These are phyloP conservation scores for Plutella xylostella DNA, from an alignment of 2,888 invertebrate species.

Conservation along the genomic window DNA sequence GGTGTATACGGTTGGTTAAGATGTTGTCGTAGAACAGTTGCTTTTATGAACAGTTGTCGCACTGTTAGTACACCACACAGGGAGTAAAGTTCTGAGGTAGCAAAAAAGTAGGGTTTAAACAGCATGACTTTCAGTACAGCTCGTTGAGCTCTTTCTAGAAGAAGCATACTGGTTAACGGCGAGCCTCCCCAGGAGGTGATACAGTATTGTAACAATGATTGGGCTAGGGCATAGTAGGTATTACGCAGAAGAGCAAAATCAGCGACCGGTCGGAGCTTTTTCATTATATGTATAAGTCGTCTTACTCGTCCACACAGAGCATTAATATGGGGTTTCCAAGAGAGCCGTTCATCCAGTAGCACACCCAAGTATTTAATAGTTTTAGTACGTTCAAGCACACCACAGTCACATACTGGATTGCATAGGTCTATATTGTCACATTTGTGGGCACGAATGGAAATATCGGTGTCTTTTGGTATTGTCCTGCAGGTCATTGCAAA, in stretches of 20 bases:
- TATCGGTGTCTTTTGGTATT: not conserved
- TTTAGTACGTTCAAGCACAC: not conserved
- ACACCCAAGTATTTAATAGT: not conserved
- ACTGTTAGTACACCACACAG: not conserved
- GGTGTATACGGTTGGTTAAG: too few species aligned
- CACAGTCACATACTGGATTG: not conserved
- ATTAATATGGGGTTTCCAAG: not conserved
- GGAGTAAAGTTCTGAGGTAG: not conserved
- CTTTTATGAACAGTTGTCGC: not conserved
- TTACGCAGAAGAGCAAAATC: not conserved
- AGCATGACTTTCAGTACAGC: conserved; percentile 6
- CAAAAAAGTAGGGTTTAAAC: not conserved
- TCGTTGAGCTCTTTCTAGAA: conserved; percentile 12
- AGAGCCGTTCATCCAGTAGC: not conserved
- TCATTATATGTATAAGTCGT: not conserved
- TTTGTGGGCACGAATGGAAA: not conserved
- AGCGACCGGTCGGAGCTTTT: not conserved
- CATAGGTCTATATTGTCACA: not conserved
- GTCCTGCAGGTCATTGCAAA: too few species aligned
- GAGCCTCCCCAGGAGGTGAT: conserved; percentile 10
- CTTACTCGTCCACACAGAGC: not conserved
- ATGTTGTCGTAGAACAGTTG: too few species aligned
- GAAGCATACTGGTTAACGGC: not conserved
- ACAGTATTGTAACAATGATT: conserved; percentile 10
- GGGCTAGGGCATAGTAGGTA: conserved; percentile 7